Conservation (phyloP, 2,888 invertebrate genomes). For the Scrobipalpa costella region DNA sequence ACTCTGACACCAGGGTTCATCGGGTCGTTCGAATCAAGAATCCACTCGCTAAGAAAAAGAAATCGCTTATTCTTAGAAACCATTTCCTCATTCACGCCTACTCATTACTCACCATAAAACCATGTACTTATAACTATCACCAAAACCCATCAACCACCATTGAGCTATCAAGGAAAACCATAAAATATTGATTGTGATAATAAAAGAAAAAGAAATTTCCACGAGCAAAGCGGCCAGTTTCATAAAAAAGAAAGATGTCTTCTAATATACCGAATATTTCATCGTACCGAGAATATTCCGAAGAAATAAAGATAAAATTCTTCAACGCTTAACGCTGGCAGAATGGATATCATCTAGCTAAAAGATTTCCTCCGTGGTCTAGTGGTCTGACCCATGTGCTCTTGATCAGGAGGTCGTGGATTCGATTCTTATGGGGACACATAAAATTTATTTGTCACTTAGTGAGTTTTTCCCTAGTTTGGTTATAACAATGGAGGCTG, state of each 20-base stretch:
- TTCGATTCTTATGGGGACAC: no score
- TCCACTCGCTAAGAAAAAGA: no score
- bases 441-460: no score
- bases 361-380: no score
- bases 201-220: neutral
- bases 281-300: neutral
- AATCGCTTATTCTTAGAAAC: no score
- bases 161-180: neutral
- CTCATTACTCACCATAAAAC: constrained; percentile 5
- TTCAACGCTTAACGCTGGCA: constrained; percentile 31
- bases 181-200: neutral
- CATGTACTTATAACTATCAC: neutral
- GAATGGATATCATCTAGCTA: constrained; percentile 51
- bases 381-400: no score
- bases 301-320: constrained; percentile 27
- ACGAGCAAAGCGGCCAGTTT: neutral
- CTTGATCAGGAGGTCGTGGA: no score
- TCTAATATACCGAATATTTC: neutral
- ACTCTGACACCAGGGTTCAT: no score
- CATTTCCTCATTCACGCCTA: neutral
- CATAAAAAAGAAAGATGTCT: constrained; percentile 10
- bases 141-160: neutral
- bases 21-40: no score
- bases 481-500: no score
- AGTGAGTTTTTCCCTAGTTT: no score